Conservation (phyloP, 92 coral and sea anemone species). For the Paragorgia papillata region DNA sequence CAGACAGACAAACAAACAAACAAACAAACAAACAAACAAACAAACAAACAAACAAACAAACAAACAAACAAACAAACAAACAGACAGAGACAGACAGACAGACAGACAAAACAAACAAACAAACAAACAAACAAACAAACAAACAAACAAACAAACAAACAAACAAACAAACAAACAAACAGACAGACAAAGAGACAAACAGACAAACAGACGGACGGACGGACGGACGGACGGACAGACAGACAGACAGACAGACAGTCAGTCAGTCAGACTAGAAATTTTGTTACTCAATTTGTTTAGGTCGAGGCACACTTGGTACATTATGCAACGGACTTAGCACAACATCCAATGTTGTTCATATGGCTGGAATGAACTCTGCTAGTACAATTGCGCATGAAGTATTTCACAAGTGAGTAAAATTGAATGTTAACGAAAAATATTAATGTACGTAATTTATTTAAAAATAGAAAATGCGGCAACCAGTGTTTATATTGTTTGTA, state of each 20-base stretch:
- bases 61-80: too few species aligned
- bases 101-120: neutral
- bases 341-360: slow-evolving; percentile 18
- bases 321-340: neutral
- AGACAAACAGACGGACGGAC: neutral
- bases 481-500: too few species aligned
- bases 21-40: too few species aligned
- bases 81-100: neutral
- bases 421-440: too few species aligned
- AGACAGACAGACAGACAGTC: neutral
- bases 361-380: slow-evolving; percentile 25
- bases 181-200: neutral
- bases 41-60: too few species aligned
- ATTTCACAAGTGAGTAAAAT: slow-evolving; percentile 33
- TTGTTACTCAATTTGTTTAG: neutral
- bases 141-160: too few species aligned
- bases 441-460: too few species aligned
- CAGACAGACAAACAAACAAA: too few species aligned
- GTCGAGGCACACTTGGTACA: slow-evolving; percentile 17
- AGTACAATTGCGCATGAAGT: slow-evolving; percentile 38
- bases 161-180: neutral
- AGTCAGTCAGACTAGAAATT: too few species aligned
- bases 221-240: neutral
- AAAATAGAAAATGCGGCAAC: too few species aligned
- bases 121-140: too few species aligned